Conservation (phyloP, 2,113 vertebrate species). For the Psilopsiagon aymara region DNA sequence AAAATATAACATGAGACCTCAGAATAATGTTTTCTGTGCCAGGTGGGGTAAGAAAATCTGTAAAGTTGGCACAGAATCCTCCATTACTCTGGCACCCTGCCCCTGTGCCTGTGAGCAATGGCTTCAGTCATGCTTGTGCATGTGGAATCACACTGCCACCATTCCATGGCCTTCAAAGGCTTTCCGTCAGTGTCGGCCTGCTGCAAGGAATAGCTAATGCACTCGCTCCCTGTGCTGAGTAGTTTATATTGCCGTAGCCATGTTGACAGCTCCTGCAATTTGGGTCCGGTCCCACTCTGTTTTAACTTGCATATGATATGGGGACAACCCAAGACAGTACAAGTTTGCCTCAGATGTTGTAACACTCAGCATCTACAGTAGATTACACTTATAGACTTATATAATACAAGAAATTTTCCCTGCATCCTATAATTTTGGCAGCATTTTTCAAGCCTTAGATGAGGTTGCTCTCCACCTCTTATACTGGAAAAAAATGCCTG, state of each 20-base stretch:
- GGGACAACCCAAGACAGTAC: neutral
- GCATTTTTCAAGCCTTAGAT: neutral
- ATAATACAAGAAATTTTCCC: neutral
- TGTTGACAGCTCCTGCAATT: neutral
- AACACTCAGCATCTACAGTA: neutral
- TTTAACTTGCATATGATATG: neutral
- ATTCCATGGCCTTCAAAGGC: fast-evolving
- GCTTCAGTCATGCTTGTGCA: fast-evolving
- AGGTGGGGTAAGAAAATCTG: neutral
- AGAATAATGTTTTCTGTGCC: neutral
- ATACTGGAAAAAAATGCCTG: neutral
- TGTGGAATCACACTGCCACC: fast-evolving
- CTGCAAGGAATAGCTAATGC: neutral
- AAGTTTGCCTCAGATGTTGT: neutral
- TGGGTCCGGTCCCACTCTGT: neutral
- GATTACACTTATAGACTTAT: fast-evolving
- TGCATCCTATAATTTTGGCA: neutral
- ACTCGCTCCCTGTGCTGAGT: neutral
- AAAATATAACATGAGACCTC: neutral
- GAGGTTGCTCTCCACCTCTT: neutral
- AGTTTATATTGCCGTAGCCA: neutral
- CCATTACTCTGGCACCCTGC: neutral
- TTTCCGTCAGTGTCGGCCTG: neutral
- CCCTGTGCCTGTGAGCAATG: neutral
- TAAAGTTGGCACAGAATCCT: fast-evolving